Evolutionary conservation across 2,113 vertebrate genomes (phyloP).

Genomic region (Anseranas semipalmata): DNA sequence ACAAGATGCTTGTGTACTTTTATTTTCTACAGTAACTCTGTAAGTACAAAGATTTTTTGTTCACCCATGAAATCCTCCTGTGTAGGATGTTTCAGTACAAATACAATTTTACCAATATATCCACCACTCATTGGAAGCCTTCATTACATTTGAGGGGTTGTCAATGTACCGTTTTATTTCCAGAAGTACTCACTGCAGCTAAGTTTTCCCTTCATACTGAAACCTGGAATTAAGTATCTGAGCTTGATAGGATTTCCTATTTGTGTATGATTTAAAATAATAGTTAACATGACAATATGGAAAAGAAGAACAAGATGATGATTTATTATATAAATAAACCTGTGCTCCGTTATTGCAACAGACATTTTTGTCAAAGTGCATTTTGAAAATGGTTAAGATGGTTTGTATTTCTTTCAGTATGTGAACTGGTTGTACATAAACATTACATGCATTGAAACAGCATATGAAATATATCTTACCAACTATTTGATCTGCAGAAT

Average conservation of each 20-base stretch:
- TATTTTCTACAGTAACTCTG: not conserved
- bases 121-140: not conserved
- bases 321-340: not conserved
- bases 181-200: not conserved
- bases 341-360: not conserved
- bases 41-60: not conserved
- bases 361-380: accelerated
- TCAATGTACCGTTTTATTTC: not conserved
- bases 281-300: not conserved
- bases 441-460: not conserved
- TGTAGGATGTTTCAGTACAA: not conserved
- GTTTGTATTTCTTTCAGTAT: not conserved
- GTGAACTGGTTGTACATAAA: not conserved
- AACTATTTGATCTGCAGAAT: not conserved
- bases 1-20: not conserved
- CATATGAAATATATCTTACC: not conserved
- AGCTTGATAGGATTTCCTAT: not conserved
- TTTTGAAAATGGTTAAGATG: not conserved
- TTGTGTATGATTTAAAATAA: not conserved
- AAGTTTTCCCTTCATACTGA: not conserved
- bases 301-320: not conserved
- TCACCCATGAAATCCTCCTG: not conserved
- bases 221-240: not conserved
- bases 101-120: not conserved
- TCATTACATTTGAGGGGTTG: not conserved